Evolutionary conservation across 2,113 vertebrate genomes (phyloP).

Genomic region (Cettia cetti): DNA sequence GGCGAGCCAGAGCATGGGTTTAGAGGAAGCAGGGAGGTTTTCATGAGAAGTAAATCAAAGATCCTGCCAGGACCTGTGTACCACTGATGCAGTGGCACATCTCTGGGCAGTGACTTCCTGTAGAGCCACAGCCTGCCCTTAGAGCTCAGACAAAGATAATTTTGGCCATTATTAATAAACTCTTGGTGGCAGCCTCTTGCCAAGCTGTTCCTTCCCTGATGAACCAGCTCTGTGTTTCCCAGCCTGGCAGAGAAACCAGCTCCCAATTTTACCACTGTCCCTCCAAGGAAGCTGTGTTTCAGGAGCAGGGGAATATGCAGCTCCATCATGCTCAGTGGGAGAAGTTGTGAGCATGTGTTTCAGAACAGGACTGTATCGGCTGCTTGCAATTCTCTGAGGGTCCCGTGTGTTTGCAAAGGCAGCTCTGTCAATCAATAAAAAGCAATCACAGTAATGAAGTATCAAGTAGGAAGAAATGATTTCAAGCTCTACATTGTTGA

Average conservation of each 20-base stretch:
- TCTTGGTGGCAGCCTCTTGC: not conserved
- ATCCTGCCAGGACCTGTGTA: not conserved
- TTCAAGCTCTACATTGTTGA: conserved; percentile 18
- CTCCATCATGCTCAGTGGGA: not conserved
- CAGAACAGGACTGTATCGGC: not conserved
- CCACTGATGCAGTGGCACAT: not conserved
- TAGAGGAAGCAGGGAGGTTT: not conserved
- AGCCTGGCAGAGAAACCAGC: not conserved
- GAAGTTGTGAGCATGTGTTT: accelerated
- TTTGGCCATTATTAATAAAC: not conserved
- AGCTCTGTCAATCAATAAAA: conserved; percentile 58
- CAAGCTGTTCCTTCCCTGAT: not conserved
- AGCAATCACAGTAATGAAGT: conserved; percentile 57
- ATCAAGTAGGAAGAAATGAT: conserved; percentile 48
- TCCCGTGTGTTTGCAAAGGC: conserved; percentile 8
- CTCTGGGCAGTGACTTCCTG: not conserved
- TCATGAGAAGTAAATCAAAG: not conserved
- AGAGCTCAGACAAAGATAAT: not conserved
- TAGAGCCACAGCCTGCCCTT: not conserved
- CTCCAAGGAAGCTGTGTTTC: not conserved
- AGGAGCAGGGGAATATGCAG: not conserved
- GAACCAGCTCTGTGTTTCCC: not conserved
- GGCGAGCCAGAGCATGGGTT: not conserved
- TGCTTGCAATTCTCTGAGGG: conserved; percentile 8
- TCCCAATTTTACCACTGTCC: not conserved